A percentile compares a stretch with the other conserved stretches of the same genome.
Evolutionary conservation across 2,113 vertebrate genomes (phyloP).

Genomic region (Argyrosomus japonicus): DNA sequence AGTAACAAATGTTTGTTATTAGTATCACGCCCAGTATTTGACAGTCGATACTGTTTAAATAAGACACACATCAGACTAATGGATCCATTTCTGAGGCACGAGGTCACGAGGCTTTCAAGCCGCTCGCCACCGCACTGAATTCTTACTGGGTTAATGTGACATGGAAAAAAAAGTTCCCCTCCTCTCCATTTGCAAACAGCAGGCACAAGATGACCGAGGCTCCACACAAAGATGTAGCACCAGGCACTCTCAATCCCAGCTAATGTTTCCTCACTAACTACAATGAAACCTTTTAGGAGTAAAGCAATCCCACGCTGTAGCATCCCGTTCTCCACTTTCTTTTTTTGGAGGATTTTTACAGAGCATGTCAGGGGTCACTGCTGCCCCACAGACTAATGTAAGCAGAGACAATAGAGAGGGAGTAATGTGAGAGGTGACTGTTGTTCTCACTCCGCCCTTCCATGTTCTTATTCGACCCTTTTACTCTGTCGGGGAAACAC

Average conservation of each 20-base stretch:
- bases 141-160: conserved; percentile 55
- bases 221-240: neutral
- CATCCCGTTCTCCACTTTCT: conserved; percentile 36
- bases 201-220: neutral
- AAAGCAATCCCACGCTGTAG: conserved; percentile 17
- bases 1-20: neutral
- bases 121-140: neutral
- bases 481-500: conserved; percentile 3
- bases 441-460: conserved; percentile 34
- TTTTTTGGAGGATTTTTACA: neutral
- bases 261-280: conserved; percentile 42
- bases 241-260: conserved; percentile 20
- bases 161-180: conserved; percentile 11
- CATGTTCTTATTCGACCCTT: conserved; percentile 30
- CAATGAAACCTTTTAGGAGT: conserved; percentile 43
- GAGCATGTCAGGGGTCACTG: conserved; percentile 37
- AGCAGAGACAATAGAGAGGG: conserved; percentile 26
- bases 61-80: neutral
- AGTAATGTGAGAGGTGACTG: conserved; percentile 39
- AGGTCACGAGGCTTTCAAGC: neutral
- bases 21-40: neutral
- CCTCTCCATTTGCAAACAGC: conserved; percentile 2
- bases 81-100: neutral
- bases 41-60: neutral
- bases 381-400: conserved; percentile 22